Percentiles rank a stretch among this genome's conserved stretches.
These are phyloP conservation scores for Catotricha subobsoleta DNA, from an alignment of 2,888 invertebrate species.

Conservation along the genomic window DNA sequence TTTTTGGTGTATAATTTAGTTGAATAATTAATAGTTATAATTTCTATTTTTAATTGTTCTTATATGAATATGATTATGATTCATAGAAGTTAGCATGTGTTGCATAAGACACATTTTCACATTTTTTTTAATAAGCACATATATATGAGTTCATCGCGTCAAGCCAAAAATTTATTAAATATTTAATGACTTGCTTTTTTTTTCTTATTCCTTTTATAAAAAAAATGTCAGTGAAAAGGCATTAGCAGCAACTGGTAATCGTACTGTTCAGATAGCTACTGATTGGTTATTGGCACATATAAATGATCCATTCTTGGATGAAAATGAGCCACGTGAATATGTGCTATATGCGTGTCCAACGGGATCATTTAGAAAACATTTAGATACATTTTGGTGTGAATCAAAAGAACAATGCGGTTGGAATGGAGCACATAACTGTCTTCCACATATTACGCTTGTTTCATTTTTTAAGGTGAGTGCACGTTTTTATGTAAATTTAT, in stretches of 20 bases:
- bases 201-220: no score
- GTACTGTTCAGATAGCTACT: slow-evolving; percentile 72
- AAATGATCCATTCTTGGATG: slow-evolving; percentile 64
- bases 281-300: slow-evolving; percentile 85
- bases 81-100: no score
- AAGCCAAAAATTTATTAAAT: background rate
- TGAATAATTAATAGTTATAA: no score
- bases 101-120: no score
- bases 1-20: no score
- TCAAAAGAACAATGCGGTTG: slow-evolving; percentile 57
- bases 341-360: slow-evolving; percentile 75
- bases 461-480: slow-evolving; percentile 64
- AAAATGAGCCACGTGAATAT: slow-evolving; percentile 62
- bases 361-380: slow-evolving; percentile 49
- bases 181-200: no score
- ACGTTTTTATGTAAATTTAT: no score
- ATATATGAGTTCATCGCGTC: no score
- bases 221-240: slow-evolving; percentile 56
- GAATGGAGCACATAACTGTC: slow-evolving; percentile 81
- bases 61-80: no score
- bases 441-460: slow-evolving; percentile 77
- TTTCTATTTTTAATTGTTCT: no score
- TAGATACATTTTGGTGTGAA: slow-evolving; percentile 57
- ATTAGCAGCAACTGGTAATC: slow-evolving; percentile 73
- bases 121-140: no score